phyloP scores from a whole-genome alignment of 2,888 invertebrate genomes.

The Aleiodes alternator region DNA sequence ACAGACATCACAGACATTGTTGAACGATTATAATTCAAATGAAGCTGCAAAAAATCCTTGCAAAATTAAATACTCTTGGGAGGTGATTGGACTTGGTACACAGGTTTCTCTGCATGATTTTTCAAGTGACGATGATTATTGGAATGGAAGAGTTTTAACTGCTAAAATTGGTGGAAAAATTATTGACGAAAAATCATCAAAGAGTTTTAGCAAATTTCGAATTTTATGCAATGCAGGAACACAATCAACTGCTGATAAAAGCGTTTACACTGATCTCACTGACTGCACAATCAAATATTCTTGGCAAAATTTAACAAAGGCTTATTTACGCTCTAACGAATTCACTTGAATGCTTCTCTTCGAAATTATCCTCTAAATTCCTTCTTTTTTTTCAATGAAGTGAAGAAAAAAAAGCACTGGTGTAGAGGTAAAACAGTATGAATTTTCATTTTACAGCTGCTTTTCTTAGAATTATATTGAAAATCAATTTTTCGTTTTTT shows the following conservation, averaged over 20 bases:
- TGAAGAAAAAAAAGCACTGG: neutral
- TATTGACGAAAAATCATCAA: neutral
- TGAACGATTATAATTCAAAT: slow-evolving; percentile 46
- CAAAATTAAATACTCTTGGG: slow-evolving; percentile 65
- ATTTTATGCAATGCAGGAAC: slow-evolving; percentile 57
- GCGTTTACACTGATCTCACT: slow-evolving; percentile 57
- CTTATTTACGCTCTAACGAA: slow-evolving; percentile 49
- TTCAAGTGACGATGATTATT: slow-evolving; percentile 48
- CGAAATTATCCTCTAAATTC: neutral
- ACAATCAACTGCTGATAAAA: slow-evolving; percentile 61
- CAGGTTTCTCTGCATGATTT: slow-evolving; percentile 57
- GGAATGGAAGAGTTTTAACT: slow-evolving; percentile 53
- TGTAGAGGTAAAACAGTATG: neutral
- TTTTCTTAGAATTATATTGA: no score
- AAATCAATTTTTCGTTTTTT: no score
- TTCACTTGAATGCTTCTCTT: slow-evolving; percentile 6
- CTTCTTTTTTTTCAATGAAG: neutral
- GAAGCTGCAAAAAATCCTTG: slow-evolving; percentile 51
- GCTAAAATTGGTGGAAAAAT: slow-evolving; percentile 32
- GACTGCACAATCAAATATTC: slow-evolving; percentile 59
- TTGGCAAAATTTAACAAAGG: slow-evolving; percentile 59
- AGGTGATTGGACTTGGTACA: slow-evolving; percentile 63
- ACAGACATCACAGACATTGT: slow-evolving; percentile 61
- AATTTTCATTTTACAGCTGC: neutral
- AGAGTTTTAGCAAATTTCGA: neutral